Base-by-base conservation (phyloP, 2,888 invertebrate genomes). In the Acrocyrtus sp. region DNA sequence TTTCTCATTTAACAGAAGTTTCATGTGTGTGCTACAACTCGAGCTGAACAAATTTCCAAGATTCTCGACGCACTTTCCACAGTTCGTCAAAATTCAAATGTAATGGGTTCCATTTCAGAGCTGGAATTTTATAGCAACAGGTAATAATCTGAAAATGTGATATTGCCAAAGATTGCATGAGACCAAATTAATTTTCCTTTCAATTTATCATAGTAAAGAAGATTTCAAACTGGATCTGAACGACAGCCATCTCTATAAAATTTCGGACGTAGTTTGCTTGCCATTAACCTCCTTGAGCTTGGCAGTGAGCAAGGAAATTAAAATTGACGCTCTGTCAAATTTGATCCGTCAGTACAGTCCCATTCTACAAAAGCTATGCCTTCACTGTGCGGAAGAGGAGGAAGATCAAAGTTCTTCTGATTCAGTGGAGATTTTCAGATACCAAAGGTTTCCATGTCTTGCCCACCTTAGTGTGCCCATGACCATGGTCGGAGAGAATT, bases 21-120 rank as follows among this genome's bases (percentile, higher is more conserved):
- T 10, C 53, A 74, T n/a, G 47, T 74, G 27, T 60, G 65, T n/a
- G 57, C 48, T 6, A 60, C 74, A 4, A 74, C 74, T 19, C 47
- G 45, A 19, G 26, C 50, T 1, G 61, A 57, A 0, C 65, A 70
- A 26, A 65, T 48, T 21, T 45, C 65, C 2, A 69, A 70, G 47
- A 69, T 74, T 29, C 21, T 74, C 10, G 50, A 27, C 8, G 65
- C 74, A 8, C 27, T 74, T 4, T 19, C 22, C 5, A 19, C 22
- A 1, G 56, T 60, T 29, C 61, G 69, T 15, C 26, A 61, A n/a
- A 24, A 47, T 2, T 54, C 54, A 6, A 54, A 69, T 15, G 15
- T 15, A 8, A 17, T 60, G 53, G 67, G 67, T 12, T 27, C 26
- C 21, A 29, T 67, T 22, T 24, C 45, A 0, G 43, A 58, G 3